Evolutionary conservation across 1,140 invertebrate species (phyloP).

Genomic region (Drosophila equinoxialis): DNA sequence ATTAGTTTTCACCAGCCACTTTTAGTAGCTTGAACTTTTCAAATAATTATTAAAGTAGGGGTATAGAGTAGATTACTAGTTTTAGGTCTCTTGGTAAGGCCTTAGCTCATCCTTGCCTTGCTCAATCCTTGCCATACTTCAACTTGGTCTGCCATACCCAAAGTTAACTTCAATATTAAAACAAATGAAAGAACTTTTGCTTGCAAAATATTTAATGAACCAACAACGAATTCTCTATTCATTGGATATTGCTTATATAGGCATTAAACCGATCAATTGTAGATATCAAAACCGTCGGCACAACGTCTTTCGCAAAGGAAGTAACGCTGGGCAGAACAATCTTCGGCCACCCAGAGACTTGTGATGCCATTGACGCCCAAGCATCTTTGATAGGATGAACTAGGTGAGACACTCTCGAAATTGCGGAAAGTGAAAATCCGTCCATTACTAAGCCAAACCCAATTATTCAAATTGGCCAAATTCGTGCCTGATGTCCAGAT

Average conservation of each 20-base stretch:
- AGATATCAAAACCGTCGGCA: background rate
- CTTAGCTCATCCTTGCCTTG: too few species aligned
- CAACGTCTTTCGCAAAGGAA: constrained; percentile 47
- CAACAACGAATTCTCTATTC: background rate
- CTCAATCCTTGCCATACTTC: too few species aligned
- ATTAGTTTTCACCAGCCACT: too few species aligned
- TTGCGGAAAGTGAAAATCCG: constrained; percentile 42
- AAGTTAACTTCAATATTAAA: too few species aligned
- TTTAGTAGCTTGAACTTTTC: too few species aligned
- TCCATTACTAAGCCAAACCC: constrained; percentile 50
- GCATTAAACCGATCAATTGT: background rate
- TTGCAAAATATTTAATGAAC: background rate
- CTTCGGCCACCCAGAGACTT: constrained; percentile 31
- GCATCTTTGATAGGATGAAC: constrained; percentile 2
- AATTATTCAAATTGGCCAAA: constrained; percentile 29
- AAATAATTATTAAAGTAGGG: too few species aligned
- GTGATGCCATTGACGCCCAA: constrained; percentile 30
- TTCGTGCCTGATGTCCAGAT: constrained; percentile 50
- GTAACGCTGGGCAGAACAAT: constrained; percentile 5
- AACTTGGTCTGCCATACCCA: too few species aligned
- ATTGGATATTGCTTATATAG: background rate
- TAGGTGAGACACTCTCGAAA: constrained; percentile 30
- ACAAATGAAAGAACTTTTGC: background rate
- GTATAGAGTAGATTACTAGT: too few species aligned
- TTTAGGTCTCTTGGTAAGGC: too few species aligned